Percentiles rank a stretch among this genome's conserved stretches.
These are phyloP conservation scores for Apteryx mantelli DNA, from an alignment of 2,113 vertebrate genomes.

Conservation along the genomic window DNA sequence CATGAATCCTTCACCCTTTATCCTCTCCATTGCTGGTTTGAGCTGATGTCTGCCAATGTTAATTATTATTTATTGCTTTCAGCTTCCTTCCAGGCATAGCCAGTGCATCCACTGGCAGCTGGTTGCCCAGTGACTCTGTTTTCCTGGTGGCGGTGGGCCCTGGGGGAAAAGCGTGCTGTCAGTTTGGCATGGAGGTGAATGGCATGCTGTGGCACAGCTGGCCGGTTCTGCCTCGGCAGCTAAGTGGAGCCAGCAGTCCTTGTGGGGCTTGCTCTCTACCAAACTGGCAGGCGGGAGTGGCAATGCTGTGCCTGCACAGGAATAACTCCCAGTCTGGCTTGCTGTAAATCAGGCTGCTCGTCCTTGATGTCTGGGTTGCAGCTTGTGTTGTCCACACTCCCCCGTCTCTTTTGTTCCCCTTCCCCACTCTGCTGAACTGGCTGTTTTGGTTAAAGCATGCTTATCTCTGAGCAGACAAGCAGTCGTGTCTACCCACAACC, in stretches of 20 bases:
- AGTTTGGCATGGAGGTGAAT: not conserved
- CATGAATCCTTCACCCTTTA: not conserved
- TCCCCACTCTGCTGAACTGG: not conserved
- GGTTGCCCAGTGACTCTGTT: not conserved
- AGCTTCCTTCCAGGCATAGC: not conserved
- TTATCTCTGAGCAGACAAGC: not conserved
- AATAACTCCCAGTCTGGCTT: not conserved
- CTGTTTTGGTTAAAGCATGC: not conserved
- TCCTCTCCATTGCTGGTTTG: not conserved
- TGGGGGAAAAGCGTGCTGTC: not conserved
- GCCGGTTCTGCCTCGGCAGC: not conserved
- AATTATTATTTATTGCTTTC: not conserved
- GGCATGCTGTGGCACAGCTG: not conserved
- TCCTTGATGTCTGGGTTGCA: not conserved
- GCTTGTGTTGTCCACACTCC: rapidly evolving
- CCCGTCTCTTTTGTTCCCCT: not conserved
- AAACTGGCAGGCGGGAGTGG: not conserved
- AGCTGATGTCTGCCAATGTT: not conserved
- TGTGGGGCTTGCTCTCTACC: not conserved
- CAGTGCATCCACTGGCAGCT: not conserved
- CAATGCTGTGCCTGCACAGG: not conserved
- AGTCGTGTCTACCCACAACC: not conserved
- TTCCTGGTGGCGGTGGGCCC: not conserved
- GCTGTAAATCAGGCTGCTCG: not conserved
- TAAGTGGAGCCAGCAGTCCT: not conserved